A percentile compares a stretch with the other conserved stretches of the same genome.
Conservation (phyloP, 2,113 vertebrate genomes). For the Prolemur simus region DNA sequence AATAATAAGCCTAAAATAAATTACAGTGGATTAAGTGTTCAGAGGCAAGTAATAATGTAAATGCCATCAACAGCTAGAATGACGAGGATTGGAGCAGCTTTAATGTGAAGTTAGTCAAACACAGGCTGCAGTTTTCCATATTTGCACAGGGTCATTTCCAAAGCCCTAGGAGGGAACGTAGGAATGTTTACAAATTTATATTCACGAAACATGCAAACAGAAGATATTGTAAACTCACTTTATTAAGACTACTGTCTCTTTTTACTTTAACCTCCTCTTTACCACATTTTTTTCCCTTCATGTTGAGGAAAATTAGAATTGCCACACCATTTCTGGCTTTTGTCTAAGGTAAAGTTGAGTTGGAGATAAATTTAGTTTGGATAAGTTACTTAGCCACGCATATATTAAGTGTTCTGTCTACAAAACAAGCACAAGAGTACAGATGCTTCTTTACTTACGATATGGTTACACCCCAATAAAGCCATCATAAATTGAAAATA, state of each 20-base stretch:
- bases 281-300: background rate
- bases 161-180: background rate
- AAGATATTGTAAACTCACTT: background rate
- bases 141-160: background rate
- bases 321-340: background rate
- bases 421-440: background rate
- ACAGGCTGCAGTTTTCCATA: accelerated
- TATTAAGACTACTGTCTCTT: background rate
- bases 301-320: background rate
- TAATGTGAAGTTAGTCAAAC: background rate
- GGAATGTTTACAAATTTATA: background rate
- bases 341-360: background rate
- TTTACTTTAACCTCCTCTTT: background rate
- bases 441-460: background rate
- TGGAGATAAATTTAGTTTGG: background rate
- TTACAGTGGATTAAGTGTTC: background rate
- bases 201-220: background rate
- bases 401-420: background rate
- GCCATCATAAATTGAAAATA: background rate
- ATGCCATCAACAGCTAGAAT: background rate
- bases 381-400: background rate
- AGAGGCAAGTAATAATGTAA: background rate
- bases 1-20: background rate
- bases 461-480: background rate
- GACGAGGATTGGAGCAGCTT: background rate